Conservation (phyloP, 2,113 vertebrate genomes). For the Mirounga angustirostris region DNA sequence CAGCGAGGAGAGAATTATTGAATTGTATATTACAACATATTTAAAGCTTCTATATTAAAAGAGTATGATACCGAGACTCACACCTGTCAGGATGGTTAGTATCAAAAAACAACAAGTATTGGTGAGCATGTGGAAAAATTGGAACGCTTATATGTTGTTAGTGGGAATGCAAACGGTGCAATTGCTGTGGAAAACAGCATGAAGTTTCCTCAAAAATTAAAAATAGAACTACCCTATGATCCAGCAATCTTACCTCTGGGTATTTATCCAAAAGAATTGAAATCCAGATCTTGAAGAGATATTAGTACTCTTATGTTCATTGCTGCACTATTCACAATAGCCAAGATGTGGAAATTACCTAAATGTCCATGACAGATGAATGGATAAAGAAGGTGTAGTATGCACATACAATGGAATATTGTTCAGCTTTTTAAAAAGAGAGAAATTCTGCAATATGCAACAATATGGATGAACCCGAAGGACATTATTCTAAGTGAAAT, state of each 20-base stretch:
- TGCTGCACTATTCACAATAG: not conserved
- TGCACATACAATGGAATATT: not conserved
- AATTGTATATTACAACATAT: not conserved
- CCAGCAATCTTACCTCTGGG: not conserved
- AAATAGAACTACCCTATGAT: not conserved
- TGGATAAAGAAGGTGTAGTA: not conserved
- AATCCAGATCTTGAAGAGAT: not conserved
- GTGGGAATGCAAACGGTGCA: not conserved
- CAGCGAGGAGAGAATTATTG: not conserved
- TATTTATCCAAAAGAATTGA: slow-evolving; percentile 7
- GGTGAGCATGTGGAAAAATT: not conserved
- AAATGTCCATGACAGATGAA: not conserved
- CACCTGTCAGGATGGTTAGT: not conserved
- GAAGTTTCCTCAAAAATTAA: not conserved
- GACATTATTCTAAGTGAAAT: not conserved
- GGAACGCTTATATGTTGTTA: not conserved
- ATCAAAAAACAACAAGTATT: not conserved
- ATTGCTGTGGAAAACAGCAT: not conserved
- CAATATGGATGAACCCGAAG: not conserved
- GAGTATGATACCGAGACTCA: not conserved
- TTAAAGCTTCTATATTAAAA: not conserved
- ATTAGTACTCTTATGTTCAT: not conserved
- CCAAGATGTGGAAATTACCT: not conserved
- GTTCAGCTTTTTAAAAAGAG: not conserved
- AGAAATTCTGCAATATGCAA: not conserved